Evolutionary conservation across 2,113 vertebrate genomes (phyloP).

Genomic region (Collichthys lucidus): DNA sequence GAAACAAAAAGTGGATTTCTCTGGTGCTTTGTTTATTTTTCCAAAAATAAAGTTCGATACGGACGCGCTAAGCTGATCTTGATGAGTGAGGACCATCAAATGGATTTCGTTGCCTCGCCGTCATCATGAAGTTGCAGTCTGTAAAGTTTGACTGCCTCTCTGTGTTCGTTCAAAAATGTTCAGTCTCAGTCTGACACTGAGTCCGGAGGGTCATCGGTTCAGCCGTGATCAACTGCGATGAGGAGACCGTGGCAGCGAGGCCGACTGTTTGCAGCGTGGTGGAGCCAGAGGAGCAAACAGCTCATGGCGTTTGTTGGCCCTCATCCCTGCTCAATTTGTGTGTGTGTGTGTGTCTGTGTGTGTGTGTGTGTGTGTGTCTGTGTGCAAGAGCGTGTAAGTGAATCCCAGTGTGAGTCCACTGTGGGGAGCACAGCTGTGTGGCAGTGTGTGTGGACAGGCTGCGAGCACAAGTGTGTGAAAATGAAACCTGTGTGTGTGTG

Average conservation of each 20-base stretch:
- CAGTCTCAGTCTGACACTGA: background rate
- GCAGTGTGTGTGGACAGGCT: background rate
- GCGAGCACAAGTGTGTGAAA: background rate
- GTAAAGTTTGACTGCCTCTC: background rate
- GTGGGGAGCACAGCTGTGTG: constrained; percentile 13
- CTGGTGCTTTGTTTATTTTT: background rate
- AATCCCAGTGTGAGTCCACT: background rate
- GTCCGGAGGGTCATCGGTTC: background rate
- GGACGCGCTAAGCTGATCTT: background rate
- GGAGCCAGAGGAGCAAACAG: no score
- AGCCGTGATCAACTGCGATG: background rate
- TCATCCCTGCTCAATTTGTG: no score
- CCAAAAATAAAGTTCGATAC: background rate
- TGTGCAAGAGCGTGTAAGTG: background rate
- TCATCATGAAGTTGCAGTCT: background rate
- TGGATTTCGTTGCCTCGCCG: background rate
- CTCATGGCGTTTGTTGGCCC: no score
- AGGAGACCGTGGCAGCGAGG: background rate
- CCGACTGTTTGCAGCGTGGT: background rate
- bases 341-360: no score
- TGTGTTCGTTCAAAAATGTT: no score
- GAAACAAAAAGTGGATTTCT: background rate
- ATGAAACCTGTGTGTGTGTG: background rate
- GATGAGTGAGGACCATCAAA: background rate
- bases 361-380: background rate